Evolutionary conservation across 1,140 invertebrate genomes (phyloP).

Genomic region (Babylonia areolata): DNA sequence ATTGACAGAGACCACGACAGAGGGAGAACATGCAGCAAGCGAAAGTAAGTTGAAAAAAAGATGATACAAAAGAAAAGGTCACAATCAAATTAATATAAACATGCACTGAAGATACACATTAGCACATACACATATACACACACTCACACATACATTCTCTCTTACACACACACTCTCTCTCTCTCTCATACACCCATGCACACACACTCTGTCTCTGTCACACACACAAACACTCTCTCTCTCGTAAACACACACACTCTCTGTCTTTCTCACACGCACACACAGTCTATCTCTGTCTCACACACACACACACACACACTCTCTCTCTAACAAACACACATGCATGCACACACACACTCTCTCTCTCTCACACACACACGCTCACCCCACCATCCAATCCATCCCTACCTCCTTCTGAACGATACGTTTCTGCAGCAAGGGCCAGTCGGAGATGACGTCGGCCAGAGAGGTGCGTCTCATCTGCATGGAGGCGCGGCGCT

Average conservation of each 20-base stretch:
- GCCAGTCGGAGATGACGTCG: slow-evolving; percentile 97
- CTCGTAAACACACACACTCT: neutral
- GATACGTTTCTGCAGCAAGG: slow-evolving; percentile 85
- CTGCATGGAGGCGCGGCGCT: slow-evolving; percentile 76
- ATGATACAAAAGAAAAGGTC: too few relatives aligned
- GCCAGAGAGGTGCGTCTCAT: slow-evolving; percentile 90
- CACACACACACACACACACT: neutral
- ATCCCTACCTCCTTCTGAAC: slow-evolving; percentile 75
- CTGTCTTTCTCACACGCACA: neutral
- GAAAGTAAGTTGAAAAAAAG: too few relatives aligned
- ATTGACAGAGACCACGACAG: too few relatives aligned
- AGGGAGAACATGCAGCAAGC: too few relatives aligned
- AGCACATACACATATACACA: slow-evolving; percentile 13
- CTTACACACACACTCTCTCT: too few relatives aligned
- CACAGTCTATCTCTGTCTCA: neutral
- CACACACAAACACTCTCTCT: too few relatives aligned
- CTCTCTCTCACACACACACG: neutral
- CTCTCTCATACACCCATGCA: too few relatives aligned
- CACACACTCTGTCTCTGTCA: too few relatives aligned
- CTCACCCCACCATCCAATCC: neutral
- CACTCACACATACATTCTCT: neutral
- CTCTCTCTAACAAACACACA: neutral
- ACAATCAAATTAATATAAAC: neutral
- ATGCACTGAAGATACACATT: too few relatives aligned
- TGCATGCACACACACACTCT: neutral